A percentile compares a stretch with the other conserved stretches of the same genome.
Evolutionary conservation across 2,888 invertebrate species (phyloP).

Genomic region (Cactoblastis cactorum): DNA sequence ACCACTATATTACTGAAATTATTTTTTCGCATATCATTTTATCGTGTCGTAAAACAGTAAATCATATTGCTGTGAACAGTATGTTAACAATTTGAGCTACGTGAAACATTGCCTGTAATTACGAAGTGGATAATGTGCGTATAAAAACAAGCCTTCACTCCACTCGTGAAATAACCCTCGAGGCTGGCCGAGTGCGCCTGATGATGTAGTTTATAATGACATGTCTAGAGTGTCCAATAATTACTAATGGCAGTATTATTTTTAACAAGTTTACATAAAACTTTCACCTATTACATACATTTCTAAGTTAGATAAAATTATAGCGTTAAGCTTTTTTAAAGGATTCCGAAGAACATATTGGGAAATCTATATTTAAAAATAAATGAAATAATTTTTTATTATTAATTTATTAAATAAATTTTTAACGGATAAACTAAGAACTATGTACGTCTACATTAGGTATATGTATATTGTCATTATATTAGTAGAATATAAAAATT

Average conservation of each 20-base stretch:
- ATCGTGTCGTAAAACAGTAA: slow-evolving; percentile 1
- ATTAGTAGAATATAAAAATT: too few species aligned
- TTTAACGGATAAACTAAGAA: too few species aligned
- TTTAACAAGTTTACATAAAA: not conserved
- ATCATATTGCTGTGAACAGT: slow-evolving; percentile 6
- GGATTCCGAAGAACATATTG: too few species aligned
- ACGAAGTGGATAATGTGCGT: slow-evolving; percentile 7
- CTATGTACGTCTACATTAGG: too few species aligned
- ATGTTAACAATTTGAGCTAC: slow-evolving; percentile 10
- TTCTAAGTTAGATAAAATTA: too few species aligned
- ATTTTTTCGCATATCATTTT: not conserved
- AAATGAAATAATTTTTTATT: too few species aligned
- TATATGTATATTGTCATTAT: too few species aligned
- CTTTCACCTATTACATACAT: not conserved
- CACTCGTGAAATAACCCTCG: slow-evolving; percentile 19
- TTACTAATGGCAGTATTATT: slow-evolving; percentile 7
- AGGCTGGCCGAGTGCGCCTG: slow-evolving; percentile 13
- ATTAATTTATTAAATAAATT: too few species aligned
- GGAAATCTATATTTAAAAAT: too few species aligned
- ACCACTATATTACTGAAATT: not conserved
- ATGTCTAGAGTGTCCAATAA: slow-evolving; percentile 16
- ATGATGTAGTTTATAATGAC: slow-evolving; percentile 25
- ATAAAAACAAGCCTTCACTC: slow-evolving; percentile 15
- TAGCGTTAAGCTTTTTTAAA: too few species aligned
- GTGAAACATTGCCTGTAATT: slow-evolving; percentile 9